Evolutionary conservation across 2,888 invertebrate species (phyloP).

Genomic region (Elmis aenea): DNA sequence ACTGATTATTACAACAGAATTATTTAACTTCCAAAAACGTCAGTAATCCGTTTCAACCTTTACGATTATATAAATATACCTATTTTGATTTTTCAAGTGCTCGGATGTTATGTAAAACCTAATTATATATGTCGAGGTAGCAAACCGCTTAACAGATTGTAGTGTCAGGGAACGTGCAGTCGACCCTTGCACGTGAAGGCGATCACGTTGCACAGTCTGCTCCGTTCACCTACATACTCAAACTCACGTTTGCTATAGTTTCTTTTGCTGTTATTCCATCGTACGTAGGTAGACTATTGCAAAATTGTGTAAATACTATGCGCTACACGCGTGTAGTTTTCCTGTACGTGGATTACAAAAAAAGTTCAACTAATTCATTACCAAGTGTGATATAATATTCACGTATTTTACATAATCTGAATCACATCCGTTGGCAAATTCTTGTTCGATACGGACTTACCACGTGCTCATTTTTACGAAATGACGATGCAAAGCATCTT

Average conservation of each 20-base stretch:
- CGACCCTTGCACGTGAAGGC: slow-evolving; percentile 21
- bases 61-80: no score
- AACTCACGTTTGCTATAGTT: slow-evolving; percentile 14
- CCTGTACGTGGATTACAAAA: slow-evolving; percentile 1
- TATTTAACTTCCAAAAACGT: not conserved
- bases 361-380: slow-evolving; percentile 1
- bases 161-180: slow-evolving; percentile 9
- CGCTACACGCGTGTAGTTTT: no score
- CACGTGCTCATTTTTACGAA: no score
- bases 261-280: slow-evolving; percentile 14
- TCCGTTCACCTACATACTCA: slow-evolving; percentile 16
- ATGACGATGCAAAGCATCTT: no score
- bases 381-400: not conserved
- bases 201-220: slow-evolving; percentile 25
- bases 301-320: slow-evolving; percentile 13
- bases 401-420: slow-evolving; percentile 20
- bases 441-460: slow-evolving; percentile 24
- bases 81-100: no score
- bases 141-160: not conserved
- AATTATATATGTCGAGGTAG: no score
- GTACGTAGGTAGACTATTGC: slow-evolving; percentile 13
- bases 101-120: no score
- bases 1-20: not conserved
- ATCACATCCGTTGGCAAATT: slow-evolving; percentile 30
- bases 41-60: not conserved